phyloP scores from a whole-genome alignment of 2,797 vertebrate species.

The Babyrousa celebensis region DNA sequence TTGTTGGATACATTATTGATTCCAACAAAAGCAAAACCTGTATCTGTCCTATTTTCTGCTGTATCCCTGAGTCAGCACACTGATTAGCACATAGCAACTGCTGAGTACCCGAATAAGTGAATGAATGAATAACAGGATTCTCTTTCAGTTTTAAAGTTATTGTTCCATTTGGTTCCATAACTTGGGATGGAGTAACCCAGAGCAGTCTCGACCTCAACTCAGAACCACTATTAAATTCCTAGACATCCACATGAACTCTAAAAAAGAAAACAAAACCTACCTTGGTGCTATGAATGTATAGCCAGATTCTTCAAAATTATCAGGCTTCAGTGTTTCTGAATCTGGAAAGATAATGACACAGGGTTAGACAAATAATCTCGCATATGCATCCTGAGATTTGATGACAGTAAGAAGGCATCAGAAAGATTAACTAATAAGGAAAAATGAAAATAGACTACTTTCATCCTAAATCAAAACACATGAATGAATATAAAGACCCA shows the following conservation, averaged over 20 bases:
- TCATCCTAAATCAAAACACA: conserved; percentile 10
- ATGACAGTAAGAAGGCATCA: not conserved
- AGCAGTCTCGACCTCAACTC: not conserved
- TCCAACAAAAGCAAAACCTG: not conserved
- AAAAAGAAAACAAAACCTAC: conserved; percentile 90
- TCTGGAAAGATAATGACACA: conserved; percentile 91
- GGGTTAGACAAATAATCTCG: conserved; percentile 64
- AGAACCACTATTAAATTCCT: not conserved
- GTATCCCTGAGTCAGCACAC: not conserved
- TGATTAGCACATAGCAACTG: conserved; percentile 52
- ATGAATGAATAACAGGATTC: not conserved
- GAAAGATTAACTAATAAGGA: conserved; percentile 45
- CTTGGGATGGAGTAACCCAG: not conserved
- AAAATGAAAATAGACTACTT: not conserved
- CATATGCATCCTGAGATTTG: not conserved
- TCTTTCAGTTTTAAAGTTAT: conserved; percentile 16
- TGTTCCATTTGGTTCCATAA: not conserved
- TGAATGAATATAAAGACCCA: not conserved
- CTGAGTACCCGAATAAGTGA: not conserved
- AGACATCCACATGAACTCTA: not conserved
- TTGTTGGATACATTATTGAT: not conserved
- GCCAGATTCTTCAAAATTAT: conserved; percentile 96
- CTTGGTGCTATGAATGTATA: conserved; percentile 97
- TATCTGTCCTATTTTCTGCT: not conserved
- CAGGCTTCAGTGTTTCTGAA: conserved; percentile 94